Evolutionary conservation across 2,888 invertebrate species (phyloP), one percentile per base, ranked within the genome.

Genomic region (Eristalis intricaria): DNA sequence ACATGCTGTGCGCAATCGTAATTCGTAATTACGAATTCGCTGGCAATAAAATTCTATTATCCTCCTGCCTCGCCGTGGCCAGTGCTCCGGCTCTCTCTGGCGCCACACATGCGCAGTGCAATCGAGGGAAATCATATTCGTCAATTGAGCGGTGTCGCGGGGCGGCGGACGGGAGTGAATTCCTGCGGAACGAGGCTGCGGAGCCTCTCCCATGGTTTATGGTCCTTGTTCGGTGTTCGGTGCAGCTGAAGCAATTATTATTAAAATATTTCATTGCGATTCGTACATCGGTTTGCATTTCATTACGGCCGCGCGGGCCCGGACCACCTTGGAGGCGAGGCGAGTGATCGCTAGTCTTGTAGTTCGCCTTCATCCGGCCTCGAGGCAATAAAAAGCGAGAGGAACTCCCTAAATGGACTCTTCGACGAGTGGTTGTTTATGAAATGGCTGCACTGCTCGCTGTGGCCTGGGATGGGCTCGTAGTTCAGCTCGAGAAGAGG

Each of bases 231-330:
- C 60, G 35, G 40, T 32, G 68, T 43, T 73, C 65, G 61, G 26
- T 77, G 81, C 82, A 84, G 76, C 80, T 80, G 79, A 87, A 73
- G 84, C 79, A 76, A 80, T 83, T 84, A 87, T 79, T 87, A 87
- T 80, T 84, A 84, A 87, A 87, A 84, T 87, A 79, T 83, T 87
- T 84, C 76, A 79, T 80, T 84, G 87, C 84, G 68, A 84, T 50
- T 83, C 66, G 77, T 74, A 85, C 77, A 84, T 84, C 38, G 79
- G 84, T 76, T 87, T 87, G 87, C 87, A 87, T 87, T 87, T 84
- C 83, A 83, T 83, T 86, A 76, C 71, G 43, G 32, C 5, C 56
- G 32, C 8, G 32, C 23, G 26, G 61, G 50, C 32, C 23, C 26
- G 69, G 87, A 87, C 84, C 87, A 87, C 87, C 87, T 79, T 79